phyloP scores from a whole-genome alignment of 2,113 vertebrate genomes.

The Ctenodactylus gundi region DNA sequence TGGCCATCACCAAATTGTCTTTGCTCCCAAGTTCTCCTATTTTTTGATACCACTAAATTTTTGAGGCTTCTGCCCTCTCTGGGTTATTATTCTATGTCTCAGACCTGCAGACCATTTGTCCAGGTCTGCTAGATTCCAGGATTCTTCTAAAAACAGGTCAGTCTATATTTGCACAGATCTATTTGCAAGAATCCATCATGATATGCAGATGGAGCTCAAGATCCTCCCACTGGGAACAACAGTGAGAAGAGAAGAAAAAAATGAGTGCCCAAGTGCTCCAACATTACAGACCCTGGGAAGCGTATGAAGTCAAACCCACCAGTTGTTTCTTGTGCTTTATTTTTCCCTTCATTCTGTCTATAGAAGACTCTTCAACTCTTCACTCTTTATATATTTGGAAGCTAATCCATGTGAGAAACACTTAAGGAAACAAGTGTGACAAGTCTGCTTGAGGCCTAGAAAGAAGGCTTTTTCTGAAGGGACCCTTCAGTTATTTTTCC shows the following conservation, averaged over 20 bases:
- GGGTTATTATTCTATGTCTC: background rate
- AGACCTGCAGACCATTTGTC: background rate
- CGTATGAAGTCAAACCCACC: background rate
- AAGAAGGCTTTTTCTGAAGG: background rate
- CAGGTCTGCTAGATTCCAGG: background rate
- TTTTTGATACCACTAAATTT: background rate
- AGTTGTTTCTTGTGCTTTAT: background rate
- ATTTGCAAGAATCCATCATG: too few relatives aligned
- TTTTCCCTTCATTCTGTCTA: background rate
- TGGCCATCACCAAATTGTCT: background rate
- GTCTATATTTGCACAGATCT: accelerated
- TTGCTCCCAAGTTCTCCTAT: background rate
- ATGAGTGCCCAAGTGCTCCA: background rate
- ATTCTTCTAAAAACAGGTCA: background rate
- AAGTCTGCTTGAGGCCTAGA: conserved; percentile 61
- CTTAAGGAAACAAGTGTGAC: conserved; percentile 23
- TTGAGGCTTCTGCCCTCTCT: background rate
- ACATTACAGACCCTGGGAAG: background rate
- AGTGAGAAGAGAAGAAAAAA: background rate
- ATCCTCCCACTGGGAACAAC: background rate
- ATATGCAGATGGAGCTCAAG: background rate
- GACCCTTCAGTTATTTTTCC: conserved; percentile 73
- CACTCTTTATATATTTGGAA: background rate
- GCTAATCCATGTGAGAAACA: conserved; percentile 58
- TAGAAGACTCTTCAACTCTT: conserved; percentile 38